A percentile compares a stretch with the other conserved stretches of the same genome.
phyloP scores from a whole-genome alignment of 2,113 vertebrate genomes.

The Labeo catla region DNA sequence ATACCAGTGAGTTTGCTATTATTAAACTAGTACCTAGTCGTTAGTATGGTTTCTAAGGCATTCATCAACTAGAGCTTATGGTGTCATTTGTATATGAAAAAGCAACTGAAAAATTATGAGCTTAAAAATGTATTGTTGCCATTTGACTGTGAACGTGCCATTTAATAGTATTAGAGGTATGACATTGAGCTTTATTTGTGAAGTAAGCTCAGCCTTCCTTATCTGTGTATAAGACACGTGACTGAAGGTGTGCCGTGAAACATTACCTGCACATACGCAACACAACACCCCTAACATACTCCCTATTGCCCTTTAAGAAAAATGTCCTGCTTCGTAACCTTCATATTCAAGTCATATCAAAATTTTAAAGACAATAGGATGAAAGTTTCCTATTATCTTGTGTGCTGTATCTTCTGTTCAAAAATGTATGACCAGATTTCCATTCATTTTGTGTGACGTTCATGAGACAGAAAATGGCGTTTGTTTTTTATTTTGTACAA shows the following conservation, averaged over 20 bases:
- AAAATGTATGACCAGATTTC: not conserved
- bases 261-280: slow-evolving; percentile 1
- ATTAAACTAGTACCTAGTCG: not conserved
- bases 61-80: not conserved
- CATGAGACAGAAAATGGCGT: not conserved
- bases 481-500: slow-evolving; percentile 17
- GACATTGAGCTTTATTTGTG: not conserved
- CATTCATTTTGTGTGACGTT: not conserved
- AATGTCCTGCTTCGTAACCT: not conserved
- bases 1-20: not conserved
- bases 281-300: not conserved
- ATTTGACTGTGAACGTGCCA: not conserved
- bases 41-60: not conserved
- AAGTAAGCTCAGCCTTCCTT: not conserved
- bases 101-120: not conserved
- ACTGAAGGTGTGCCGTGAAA: slow-evolving; percentile 22
- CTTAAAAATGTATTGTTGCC: not conserved
- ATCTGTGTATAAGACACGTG: not conserved
- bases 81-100: not conserved
- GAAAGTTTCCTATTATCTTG: not conserved
- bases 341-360: not conserved
- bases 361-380: not conserved
- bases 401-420: not conserved
- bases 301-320: slow-evolving; percentile 10
- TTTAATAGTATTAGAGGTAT: no score